phyloP scores from a whole-genome alignment of 2,888 invertebrate species.

The Galerucella nymphaeae region DNA sequence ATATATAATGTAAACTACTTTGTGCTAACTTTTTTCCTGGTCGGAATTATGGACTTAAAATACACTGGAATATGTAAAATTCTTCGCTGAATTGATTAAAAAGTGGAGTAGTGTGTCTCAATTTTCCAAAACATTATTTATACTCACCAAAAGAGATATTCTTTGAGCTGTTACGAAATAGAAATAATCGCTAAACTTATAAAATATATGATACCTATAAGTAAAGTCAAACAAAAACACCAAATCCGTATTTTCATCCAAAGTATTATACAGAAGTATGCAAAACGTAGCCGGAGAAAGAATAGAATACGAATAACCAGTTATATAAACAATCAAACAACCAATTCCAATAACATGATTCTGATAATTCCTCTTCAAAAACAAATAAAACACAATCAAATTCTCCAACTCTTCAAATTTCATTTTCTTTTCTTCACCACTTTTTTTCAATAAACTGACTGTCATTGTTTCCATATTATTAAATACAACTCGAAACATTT shows the following conservation, averaged over 20 bases:
- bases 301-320: not conserved
- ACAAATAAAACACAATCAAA: not conserved
- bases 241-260: not conserved
- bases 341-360: slow-evolving; percentile 6
- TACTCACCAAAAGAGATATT: slow-evolving; percentile 14
- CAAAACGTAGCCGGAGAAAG: slow-evolving; percentile 4
- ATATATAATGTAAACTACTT: too few species aligned
- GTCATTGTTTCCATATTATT: not conserved
- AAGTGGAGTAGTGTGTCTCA: too few species aligned
- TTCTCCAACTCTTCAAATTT: not conserved
- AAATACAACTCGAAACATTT: not conserved
- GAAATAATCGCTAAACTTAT: slow-evolving; percentile 6
- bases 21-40: too few species aligned
- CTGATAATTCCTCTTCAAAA: not conserved
- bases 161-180: slow-evolving; percentile 1
- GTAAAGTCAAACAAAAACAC: not conserved
- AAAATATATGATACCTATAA: slow-evolving; percentile 9
- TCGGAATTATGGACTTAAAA: too few species aligned
- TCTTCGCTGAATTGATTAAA: too few species aligned
- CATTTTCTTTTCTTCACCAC: not conserved
- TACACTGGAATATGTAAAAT: too few species aligned
- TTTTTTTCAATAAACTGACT: not conserved
- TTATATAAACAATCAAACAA: not conserved
- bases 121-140: too few species aligned
- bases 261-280: slow-evolving; percentile 6